phyloP scores from a whole-genome alignment of 2,888 invertebrate species.

The Sarcophaga caerulescens region DNA sequence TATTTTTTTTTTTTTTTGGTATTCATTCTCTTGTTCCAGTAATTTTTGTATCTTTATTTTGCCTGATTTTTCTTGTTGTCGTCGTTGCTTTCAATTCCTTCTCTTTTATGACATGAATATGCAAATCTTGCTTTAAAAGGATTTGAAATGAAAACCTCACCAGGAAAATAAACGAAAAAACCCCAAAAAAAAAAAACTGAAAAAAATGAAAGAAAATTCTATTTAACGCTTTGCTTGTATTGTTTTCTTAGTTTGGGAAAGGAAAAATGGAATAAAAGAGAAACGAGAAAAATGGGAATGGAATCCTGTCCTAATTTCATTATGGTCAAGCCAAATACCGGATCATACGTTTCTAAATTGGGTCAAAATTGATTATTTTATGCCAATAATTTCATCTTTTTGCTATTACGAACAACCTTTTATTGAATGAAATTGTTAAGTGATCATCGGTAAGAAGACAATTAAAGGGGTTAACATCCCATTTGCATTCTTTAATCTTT shows the following conservation, averaged over 20 bases:
- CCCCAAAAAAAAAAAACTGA: not conserved
- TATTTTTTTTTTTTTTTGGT: conserved; percentile 48
- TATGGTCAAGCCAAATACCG: too few relatives aligned
- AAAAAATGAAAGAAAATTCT: conserved; percentile 26
- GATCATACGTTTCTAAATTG: too few relatives aligned
- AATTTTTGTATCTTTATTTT: conserved; percentile 17
- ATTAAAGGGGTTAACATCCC: too few relatives aligned
- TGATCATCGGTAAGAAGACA: too few relatives aligned
- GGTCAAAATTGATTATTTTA: too few relatives aligned
- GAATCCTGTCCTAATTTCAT: too few relatives aligned
- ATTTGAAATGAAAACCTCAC: conserved; percentile 11
- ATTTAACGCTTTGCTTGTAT: conserved; percentile 29
- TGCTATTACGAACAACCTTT: too few relatives aligned
- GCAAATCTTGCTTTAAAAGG: conserved; percentile 53
- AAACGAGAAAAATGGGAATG: too few relatives aligned
- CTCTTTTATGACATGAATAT: conserved; percentile 52
- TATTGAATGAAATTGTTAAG: too few relatives aligned
- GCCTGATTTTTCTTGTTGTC: not conserved
- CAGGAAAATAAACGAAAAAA: not conserved
- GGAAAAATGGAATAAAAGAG: too few relatives aligned
- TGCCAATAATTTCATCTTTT: too few relatives aligned
- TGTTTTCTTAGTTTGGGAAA: not conserved
- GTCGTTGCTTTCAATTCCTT: conserved; percentile 20
- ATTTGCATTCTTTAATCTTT: too few relatives aligned
- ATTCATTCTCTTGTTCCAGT: conserved; percentile 3